Base-by-base conservation (phyloP, 1,140 invertebrate genomes). In the Aradophagus sp. region DNA sequence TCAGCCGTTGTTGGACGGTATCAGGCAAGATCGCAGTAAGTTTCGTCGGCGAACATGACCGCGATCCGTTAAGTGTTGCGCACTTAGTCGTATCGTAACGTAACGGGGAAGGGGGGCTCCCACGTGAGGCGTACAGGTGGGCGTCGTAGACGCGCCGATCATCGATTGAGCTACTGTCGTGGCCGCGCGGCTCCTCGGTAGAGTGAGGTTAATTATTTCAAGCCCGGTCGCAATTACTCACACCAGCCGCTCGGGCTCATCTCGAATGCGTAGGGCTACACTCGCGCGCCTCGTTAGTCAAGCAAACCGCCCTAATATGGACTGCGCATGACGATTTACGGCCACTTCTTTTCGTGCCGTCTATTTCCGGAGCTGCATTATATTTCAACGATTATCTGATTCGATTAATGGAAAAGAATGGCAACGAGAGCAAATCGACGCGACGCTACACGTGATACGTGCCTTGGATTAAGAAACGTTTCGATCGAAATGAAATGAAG, bases 141-240 rank as follows among this genome's bases (percentile, higher is more conserved):
- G 67, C 67, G 65, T 76, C 59, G 62, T 74, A 59, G 56, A 68
- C 71, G 66, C 56, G 38, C 47, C 38, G 58, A 66, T 58, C 47
- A 10, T 31, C 5, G 39, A 13, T 29, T 16, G 19, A 14, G 50
- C 29, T 42, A 35, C 52, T 39, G 50, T 44, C 32, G 58, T 68
- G 56, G 62, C 58, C 32, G 47, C 63, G 42, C 63, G 42, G 10
- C 38, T 52, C n/a, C n/a, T n/a, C n/a, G n/a, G n/a, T n/a, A n/a
- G n/a, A 42, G 45, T 55, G 34, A 71, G 34, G 61, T 76, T 76
- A 77, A 76, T 77, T 76, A 77, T 77, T 76, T 65, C 53, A 68
- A 48, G 59, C 55, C 52, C 55, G 61, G 74, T 77, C 38, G 65
- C 68, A 74, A 76, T 76, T 77, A 74, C 65, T 77, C 76, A 73